A percentile compares a stretch with the other conserved stretches of the same genome.
Evolutionary conservation across 2,888 invertebrate genomes (phyloP).

Genomic region (Chrysina gloriosa): DNA sequence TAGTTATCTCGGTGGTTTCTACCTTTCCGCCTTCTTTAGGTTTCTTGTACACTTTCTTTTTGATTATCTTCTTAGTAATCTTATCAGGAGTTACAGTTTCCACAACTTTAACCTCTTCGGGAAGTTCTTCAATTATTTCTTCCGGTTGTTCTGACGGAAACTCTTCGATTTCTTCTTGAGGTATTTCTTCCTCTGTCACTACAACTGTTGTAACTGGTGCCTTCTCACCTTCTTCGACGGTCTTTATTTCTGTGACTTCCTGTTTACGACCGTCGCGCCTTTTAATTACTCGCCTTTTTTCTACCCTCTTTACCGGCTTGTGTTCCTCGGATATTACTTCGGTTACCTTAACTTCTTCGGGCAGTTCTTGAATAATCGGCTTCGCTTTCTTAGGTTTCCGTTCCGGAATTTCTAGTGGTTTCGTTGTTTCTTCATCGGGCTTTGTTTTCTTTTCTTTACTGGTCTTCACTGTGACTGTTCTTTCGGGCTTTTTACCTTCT

Average conservation of each 20-base stretch:
- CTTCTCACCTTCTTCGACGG: constrained; percentile 64
- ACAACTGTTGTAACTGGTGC: constrained; percentile 63
- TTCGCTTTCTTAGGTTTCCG: constrained; percentile 35
- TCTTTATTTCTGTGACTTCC: constrained; percentile 64
- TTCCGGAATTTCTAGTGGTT: constrained; percentile 28
- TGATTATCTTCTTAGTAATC: constrained; percentile 54
- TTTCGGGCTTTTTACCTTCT: constrained; percentile 61
- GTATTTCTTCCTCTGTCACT: constrained; percentile 54
- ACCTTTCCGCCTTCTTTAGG: constrained; percentile 60
- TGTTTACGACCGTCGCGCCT: constrained; percentile 57
- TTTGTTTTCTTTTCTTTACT: constrained; percentile 45
- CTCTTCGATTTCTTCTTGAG: constrained; percentile 48
- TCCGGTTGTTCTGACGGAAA: constrained; percentile 48
- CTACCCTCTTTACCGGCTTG: constrained; percentile 51
- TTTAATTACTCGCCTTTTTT: constrained; percentile 56
- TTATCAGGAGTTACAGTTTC: constrained; percentile 52
- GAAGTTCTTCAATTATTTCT: constrained; percentile 55
- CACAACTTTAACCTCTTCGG: constrained; percentile 60
- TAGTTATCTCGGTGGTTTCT: constrained; percentile 58
- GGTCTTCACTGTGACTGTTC: constrained; percentile 52
- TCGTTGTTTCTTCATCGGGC: neutral
- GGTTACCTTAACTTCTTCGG: constrained; percentile 50
- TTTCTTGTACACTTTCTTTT: constrained; percentile 57
- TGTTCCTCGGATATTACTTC: constrained; percentile 55
- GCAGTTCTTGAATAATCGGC: constrained; percentile 49